phyloP scores from a whole-genome alignment of 2,797 vertebrate genomes.

The Emydoidea blandingii region DNA sequence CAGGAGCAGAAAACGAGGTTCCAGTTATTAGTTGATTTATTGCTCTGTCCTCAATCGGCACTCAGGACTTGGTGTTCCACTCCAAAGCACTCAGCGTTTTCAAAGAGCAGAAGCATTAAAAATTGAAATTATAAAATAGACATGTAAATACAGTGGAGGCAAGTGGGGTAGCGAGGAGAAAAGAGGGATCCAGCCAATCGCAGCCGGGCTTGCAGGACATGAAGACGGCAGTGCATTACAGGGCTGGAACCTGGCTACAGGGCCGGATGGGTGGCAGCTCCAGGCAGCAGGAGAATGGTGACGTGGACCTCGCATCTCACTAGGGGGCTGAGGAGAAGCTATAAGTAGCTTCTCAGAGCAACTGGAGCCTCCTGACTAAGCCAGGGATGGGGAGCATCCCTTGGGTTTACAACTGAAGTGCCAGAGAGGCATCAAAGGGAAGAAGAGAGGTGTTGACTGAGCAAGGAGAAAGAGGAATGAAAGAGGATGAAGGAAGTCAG shows the following conservation, averaged over 20 bases:
- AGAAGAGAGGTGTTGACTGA: neutral
- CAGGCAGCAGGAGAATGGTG: neutral
- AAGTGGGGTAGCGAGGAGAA: slow-evolving; percentile 53
- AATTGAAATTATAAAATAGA: slow-evolving; percentile 87
- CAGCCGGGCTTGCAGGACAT: accelerated
- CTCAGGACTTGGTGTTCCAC: slow-evolving; percentile 84
- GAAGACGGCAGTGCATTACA: neutral
- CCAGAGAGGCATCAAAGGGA: neutral
- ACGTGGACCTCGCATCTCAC: neutral
- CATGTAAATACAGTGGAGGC: slow-evolving; percentile 83
- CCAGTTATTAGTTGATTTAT: slow-evolving; percentile 86
- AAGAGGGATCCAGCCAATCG: neutral
- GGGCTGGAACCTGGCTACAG: neutral
- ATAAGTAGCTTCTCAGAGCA: neutral
- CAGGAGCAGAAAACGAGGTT: slow-evolving; percentile 83
- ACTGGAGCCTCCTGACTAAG: neutral
- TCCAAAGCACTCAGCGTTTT: slow-evolving; percentile 86
- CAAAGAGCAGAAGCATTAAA: slow-evolving; percentile 87
- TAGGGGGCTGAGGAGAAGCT: neutral
- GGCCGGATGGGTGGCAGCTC: neutral
- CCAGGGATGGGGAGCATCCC: neutral
- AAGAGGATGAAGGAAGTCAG: neutral
- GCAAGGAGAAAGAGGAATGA: neutral
- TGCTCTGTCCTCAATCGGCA: slow-evolving; percentile 83
- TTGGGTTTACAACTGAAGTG: neutral